Conservation (phyloP, 2,888 invertebrate genomes). For the Meandrusa payeni region DNA sequence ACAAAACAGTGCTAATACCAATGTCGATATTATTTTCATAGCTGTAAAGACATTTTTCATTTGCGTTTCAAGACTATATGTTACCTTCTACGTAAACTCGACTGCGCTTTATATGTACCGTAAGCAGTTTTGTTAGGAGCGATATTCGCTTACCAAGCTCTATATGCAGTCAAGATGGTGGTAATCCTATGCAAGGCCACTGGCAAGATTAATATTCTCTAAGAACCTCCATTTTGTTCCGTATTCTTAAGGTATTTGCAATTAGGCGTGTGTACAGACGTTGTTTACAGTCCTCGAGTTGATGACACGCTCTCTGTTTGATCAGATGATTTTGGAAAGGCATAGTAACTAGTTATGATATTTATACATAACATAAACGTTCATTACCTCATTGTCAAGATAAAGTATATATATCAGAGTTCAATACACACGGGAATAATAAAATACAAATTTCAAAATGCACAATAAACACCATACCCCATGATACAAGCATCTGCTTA, state of each 20-base stretch:
- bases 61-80: not conserved
- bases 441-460: no score
- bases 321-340: slow-evolving; percentile 7
- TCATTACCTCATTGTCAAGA: no score
- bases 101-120: no score
- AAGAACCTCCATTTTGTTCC: slow-evolving; percentile 2
- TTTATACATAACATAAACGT: no score
- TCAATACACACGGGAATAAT: no score
- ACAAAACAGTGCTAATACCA: no score
- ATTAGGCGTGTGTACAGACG: not conserved
- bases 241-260: slow-evolving; percentile 6
- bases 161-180: not conserved
- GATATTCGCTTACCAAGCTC: slow-evolving; percentile 3
- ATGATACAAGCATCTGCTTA: no score
- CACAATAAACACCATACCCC: no score
- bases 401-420: no score
- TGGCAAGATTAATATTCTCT: slow-evolving; percentile 3
- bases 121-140: not conserved
- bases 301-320: slow-evolving; percentile 7
- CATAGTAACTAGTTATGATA: not conserved
- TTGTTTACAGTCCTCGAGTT: not conserved
- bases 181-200: slow-evolving; percentile 14
- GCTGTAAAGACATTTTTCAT: not conserved
- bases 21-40: not conserved
- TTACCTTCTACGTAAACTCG: no score